Base-by-base conservation (phyloP, 2,113 vertebrate species). In the Pleuronectes platessa region DNA sequence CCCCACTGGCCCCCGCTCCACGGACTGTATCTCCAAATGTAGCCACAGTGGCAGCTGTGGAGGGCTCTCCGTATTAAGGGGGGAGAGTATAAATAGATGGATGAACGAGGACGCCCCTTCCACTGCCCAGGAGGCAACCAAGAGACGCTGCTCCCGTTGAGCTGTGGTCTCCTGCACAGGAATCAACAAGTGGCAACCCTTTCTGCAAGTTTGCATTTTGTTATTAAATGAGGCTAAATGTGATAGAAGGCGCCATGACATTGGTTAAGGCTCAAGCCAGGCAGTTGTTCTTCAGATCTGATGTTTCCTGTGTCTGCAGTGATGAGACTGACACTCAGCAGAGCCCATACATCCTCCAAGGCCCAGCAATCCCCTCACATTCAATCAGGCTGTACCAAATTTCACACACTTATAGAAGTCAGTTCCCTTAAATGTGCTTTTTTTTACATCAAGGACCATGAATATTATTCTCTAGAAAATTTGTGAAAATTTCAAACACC, bases 11-110 rank as follows among this genome's bases (percentile, higher is more conserved):
- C 66, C 81, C 12, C 45, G 51, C 70, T 0, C 63, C 6, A 5
- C 58, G 15, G 21, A 17, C 58, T 12, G 73, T 75, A 83, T 65
- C 77, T 85, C 90, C 87, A 85, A 89, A 90, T 90, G 90, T 82
- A 83, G 89, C 69, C 82, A 75, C 31, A 68, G 1, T 18, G 24
- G 73, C 90, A 79, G 87, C 83, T 84, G 77, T 9, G 76, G 56
- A 55, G n/a, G 24, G 60, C 66, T 67, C 82, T 35, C 83, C 83
- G 88, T 59, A 69, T 90, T 80, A 73, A 83, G 83, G 49, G 61
- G n/a, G 45, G 3, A 21, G 83, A 47, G 70, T 90, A 91, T 88
- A 86, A 89, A 91, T 90, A 92, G 90, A 86, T 9, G 68, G 53
- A 24, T 66, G 14, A 40, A 42, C 56, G 66, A 27, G 61, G 74